Conservation (phyloP, 2,888 invertebrate genomes). For the Xestia ashworthii region DNA sequence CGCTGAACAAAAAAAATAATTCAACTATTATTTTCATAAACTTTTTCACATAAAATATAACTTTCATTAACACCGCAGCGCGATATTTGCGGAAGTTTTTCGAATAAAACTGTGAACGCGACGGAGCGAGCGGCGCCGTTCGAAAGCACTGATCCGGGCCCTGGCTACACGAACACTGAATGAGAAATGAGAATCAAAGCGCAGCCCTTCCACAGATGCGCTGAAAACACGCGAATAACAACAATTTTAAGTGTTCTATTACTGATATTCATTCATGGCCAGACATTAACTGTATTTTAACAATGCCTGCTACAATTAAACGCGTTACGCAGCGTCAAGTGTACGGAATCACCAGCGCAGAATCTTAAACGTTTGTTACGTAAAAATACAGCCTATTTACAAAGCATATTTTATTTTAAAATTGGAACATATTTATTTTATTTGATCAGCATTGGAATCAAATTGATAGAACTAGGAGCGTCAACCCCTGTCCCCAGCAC, state of each 20-base stretch:
- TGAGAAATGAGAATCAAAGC: constrained; percentile 72
- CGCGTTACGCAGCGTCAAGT: constrained; percentile 2
- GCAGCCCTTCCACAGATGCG: constrained; percentile 73
- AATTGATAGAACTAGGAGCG: background rate
- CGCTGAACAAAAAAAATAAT: constrained; percentile 13
- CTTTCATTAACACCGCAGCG: constrained; percentile 19
- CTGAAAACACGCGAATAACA: constrained; percentile 58
- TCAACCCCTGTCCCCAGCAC: background rate
- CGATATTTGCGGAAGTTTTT: constrained; percentile 51
- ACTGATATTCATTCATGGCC: constrained; percentile 43
- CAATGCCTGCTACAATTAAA: constrained; percentile 25
- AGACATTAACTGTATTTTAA: constrained; percentile 27
- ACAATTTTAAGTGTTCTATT: constrained; percentile 45
- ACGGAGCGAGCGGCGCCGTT: constrained; percentile 50
- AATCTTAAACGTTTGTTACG: background rate
- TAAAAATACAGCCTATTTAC: background rate
- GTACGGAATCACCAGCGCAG: background rate
- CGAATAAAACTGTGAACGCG: constrained; percentile 37
- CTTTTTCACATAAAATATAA: constrained; percentile 48
- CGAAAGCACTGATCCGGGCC: constrained; percentile 69
- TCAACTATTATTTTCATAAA: constrained; percentile 17
- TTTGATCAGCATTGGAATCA: constrained; percentile 14
- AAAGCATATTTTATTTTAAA: background rate
- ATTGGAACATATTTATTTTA: too few species aligned
- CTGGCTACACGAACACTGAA: constrained; percentile 78